Evolutionary conservation across 2,113 vertebrate species (phyloP).

Genomic region (Serranochromis macrocephalus): DNA sequence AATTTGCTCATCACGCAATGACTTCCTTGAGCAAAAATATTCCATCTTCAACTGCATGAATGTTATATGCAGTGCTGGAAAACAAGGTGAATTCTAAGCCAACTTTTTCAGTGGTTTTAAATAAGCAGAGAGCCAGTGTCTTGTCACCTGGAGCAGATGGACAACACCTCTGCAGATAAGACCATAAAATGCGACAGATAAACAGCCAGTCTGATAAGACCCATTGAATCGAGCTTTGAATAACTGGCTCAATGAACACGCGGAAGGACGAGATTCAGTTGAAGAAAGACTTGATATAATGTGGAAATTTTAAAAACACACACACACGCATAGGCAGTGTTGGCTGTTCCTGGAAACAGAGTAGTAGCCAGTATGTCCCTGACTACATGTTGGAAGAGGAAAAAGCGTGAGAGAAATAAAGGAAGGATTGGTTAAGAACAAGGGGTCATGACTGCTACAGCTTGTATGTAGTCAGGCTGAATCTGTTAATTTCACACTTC

Average conservation of each 20-base stretch:
- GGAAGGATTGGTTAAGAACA: slow-evolving; percentile 4
- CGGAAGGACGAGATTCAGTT: not conserved
- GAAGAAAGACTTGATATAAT: not conserved
- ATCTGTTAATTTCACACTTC: slow-evolving; percentile 53
- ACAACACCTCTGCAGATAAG: slow-evolving; percentile 21
- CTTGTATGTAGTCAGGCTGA: slow-evolving; percentile 20
- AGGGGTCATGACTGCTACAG: slow-evolving; percentile 4
- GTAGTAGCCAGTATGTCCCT: not conserved
- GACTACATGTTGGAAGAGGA: not conserved
- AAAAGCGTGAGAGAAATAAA: not conserved
- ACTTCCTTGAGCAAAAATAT: not conserved
- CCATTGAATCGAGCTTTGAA: slow-evolving; percentile 5
- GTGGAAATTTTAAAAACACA: not conserved
- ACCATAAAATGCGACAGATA: slow-evolving; percentile 19
- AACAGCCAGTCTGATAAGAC: slow-evolving; percentile 15
- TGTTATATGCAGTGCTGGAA: not conserved
- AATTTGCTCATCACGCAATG: not conserved
- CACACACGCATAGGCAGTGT: not conserved
- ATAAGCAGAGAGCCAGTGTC: not conserved
- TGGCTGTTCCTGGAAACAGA: slow-evolving; percentile 1
- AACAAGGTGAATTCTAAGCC: not conserved
- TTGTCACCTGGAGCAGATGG: slow-evolving; percentile 14
- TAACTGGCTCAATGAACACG: not conserved
- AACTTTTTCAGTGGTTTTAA: not conserved
- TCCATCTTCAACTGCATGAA: not conserved